Base-by-base conservation (phyloP, 2,113 vertebrate species). In the Bufo bufo region DNA sequence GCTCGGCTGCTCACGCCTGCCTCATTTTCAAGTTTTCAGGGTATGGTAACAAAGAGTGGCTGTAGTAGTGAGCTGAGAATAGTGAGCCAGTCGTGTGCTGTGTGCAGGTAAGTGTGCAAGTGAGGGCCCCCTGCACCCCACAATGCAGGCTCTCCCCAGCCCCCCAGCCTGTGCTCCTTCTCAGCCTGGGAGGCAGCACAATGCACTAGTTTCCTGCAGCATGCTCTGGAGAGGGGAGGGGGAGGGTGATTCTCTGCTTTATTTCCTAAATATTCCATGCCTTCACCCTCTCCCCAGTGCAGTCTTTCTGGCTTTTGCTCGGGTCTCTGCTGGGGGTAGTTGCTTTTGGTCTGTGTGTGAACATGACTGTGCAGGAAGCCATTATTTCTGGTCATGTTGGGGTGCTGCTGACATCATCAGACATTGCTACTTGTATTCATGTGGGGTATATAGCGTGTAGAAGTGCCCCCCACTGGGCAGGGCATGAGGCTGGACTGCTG, bases 11-110 rank as follows among this genome's bases (percentile, higher is more conserved):
- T 77, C 47, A 83, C 83, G 87, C 81, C 87, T 88, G 80, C 80
- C 81, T 88, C 86, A 88, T 88, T 82, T 74, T 88, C 87, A 88
- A 88, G 87, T 88, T 88, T 88, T 77, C 87, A 88, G 87, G 87
- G 71, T 65, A 88, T 88, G 87, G 81, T 88, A 88, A 88, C 87
- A 88, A 88, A 88, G 87, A 84, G 80, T 88, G 87, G 45, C 65
- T 84, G 4, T 54, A 88, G 86, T 88, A 88, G 86, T 88, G 81
- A 88, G 80, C 87, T 66, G 87, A 59, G 87, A 52, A 50, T 88
- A 77, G 87, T 88, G 81, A 88, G 33, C 45, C 87, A 88, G 79
- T 65, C 86, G 86, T 88, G 87, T 84, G 71, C 87, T 84, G 87
- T 75, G 23, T 77, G 72, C 81, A 88, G 87, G 81, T 83, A 66